phyloP scores from a whole-genome alignment of 2,797 vertebrate species.

The Hyperoplus immaculatus region DNA sequence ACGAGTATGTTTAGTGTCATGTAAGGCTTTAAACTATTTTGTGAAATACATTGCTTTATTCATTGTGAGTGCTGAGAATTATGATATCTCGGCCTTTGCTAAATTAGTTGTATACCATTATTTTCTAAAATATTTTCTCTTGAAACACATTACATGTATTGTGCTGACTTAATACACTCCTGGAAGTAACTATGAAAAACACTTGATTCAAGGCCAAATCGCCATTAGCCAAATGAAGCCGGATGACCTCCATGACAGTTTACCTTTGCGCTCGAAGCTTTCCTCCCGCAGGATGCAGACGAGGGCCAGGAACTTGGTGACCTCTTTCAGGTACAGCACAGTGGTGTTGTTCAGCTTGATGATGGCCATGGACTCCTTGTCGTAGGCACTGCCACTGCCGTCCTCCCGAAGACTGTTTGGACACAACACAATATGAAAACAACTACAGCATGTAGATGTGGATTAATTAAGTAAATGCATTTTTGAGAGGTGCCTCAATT shows the following conservation, averaged over 20 bases:
- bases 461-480: constrained; percentile 47
- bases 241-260: constrained; percentile 25
- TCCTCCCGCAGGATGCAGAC: constrained; percentile 99
- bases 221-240: constrained; percentile 37
- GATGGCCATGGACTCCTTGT: constrained; percentile 99
- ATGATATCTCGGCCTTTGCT: neutral
- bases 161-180: neutral
- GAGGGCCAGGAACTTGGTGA: constrained; percentile 98
- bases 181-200: neutral
- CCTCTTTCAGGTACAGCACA: constrained; percentile 99
- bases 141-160: neutral
- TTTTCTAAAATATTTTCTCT: neutral
- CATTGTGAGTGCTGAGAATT: neutral
- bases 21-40: neutral
- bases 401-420: constrained; percentile 93
- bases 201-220: constrained; percentile 11
- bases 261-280: constrained; percentile 99
- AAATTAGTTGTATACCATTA: neutral
- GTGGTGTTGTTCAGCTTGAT: constrained; percentile 99
- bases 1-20: neutral
- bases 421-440: constrained; percentile 24
- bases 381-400: constrained; percentile 97
- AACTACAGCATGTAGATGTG: constrained; percentile 38
- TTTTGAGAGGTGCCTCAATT: constrained; percentile 43
- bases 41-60: neutral